Evolutionary conservation across 2,113 vertebrate genomes (phyloP).

Genomic region (Scomber colias): DNA sequence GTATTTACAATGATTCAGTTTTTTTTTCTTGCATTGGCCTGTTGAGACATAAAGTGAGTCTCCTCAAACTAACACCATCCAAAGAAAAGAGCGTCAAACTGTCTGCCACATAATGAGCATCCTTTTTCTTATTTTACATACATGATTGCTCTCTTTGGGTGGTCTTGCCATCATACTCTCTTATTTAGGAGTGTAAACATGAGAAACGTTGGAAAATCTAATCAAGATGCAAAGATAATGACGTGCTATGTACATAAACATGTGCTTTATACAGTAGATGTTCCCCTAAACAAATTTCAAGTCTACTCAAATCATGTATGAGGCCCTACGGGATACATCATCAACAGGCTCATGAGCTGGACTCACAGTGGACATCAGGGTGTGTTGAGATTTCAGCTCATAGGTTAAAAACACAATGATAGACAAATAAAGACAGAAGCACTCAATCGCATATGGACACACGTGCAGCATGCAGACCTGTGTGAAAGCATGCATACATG

Average conservation of each 20-base stretch:
- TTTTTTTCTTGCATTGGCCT: not conserved
- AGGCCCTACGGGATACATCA: conserved; percentile 27
- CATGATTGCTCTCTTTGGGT: conserved; percentile 69
- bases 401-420: conserved; percentile 19
- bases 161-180: conserved; percentile 61
- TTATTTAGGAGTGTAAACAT: conserved; percentile 70
- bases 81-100: conserved; percentile 55
- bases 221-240: conserved; percentile 77
- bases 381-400: conserved; percentile 33
- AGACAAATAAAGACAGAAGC: not conserved
- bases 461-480: conserved; percentile 17
- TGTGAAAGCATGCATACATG: conserved; percentile 6
- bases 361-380: conserved; percentile 29
- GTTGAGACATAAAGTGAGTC: not conserved
- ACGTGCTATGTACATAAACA: conserved; percentile 72
- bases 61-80: conserved; percentile 15
- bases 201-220: conserved; percentile 59
- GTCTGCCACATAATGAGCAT: conserved; percentile 73
- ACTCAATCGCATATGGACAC: conserved; percentile 15
- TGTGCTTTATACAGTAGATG: conserved; percentile 50
- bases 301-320: conserved; percentile 59
- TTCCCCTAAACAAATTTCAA: conserved; percentile 71
- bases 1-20: conserved; percentile 4
- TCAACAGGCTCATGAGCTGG: conserved; percentile 5
- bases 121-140: conserved; percentile 55